Base-by-base conservation (phyloP, 1,140 invertebrate species). In the Delia radicum region DNA sequence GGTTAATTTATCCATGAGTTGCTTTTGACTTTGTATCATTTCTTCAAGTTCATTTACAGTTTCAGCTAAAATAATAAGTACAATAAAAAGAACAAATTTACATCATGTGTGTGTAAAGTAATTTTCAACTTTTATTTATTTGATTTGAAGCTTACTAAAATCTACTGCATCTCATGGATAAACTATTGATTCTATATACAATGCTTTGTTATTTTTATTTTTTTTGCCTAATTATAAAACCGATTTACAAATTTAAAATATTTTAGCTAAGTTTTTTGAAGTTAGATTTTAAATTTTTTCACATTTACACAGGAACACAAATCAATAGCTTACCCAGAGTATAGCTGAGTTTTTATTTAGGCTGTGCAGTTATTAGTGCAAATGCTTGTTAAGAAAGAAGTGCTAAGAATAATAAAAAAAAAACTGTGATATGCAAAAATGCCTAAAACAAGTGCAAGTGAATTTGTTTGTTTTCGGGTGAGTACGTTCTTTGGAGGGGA, bases 1-100 rank as follows among this genome's bases (percentile, higher is more conserved):
- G 82, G 93, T 93, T 84, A 95, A 90, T 91, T 93, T 94, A 89
- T 94, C 93, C 91, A 95, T 93, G 90, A 94, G 91, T 90, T 91
- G 91, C 89, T 93, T 94, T 91, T 95, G 94, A 87, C 92, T 93
- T 87, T 91, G 91, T 89, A 95, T 91, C 90, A 94, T 92, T 86
- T 91, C 90, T 90, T 94, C 93, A 88, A 95, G 91, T 88, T 93
- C 93, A 89, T 90, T 90, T 87, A 94, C 92, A 82, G 92, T 94
- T 88, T 91, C 91, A 90, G 90, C 92, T 93, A 91, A 87, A 90
- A 89, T 87, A 21, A 63, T 33, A 26, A 74, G 33, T 28, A 55
- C n/a, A 62, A 28, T 3, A 29, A 31, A 33, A 46, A 18, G 15
- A 42, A 29, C n/a, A n/a, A 48, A 55, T 73, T 24, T 29, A 55